Base-by-base conservation (phyloP, 2,113 vertebrate species). In the Corapipo altera region DNA sequence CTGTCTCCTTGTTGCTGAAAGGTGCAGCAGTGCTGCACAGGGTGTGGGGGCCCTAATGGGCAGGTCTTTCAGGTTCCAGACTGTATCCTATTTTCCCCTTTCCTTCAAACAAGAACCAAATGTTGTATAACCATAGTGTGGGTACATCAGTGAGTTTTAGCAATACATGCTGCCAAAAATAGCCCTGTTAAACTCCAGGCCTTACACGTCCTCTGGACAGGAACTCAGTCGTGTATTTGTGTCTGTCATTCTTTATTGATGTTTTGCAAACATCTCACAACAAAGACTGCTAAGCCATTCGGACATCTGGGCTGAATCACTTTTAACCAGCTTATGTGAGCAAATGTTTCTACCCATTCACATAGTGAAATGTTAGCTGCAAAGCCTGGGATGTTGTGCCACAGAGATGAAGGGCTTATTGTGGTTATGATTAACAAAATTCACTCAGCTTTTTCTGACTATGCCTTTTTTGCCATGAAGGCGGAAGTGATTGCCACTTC, bases 261-360 rank as follows among this genome's bases (percentile, higher is more conserved):
- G 35, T 85, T 95, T 89, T 94, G 44, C 57, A 94, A 92, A 89
- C 78, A 55, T 85, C 66, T 70, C 69, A 13, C 37, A 86, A 94
- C 87, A 94, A 93, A 93, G 84, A 65, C 80, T 89, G 54, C 49
- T 92, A 95, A 88, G 49, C 67, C 48, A 12, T 78, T 91, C 0
- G 3, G 86, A 94, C 92, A 91, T 96, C 92, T 97, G 93, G 57
- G 35, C 43, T 93, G 87, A 95, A 90, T 96, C 77, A 64, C 69
- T 12, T 75, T 85, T 93, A 95, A 84, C 61, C 35, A 86, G 86
- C 75, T 96, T 95, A 93, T 81, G 65, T 88, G 92, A 91, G 65
- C 57, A 90, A 96, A 84, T 86, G 72, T 92, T 96, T 94, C 44
- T 88, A 28, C 30, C 37, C 74, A 30, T 83, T 83, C 41, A 76